Evolutionary conservation across 2,888 invertebrate genomes (phyloP), one percentile per base, ranked within the genome.

Genomic region (Psylliodes chrysocephalus): DNA sequence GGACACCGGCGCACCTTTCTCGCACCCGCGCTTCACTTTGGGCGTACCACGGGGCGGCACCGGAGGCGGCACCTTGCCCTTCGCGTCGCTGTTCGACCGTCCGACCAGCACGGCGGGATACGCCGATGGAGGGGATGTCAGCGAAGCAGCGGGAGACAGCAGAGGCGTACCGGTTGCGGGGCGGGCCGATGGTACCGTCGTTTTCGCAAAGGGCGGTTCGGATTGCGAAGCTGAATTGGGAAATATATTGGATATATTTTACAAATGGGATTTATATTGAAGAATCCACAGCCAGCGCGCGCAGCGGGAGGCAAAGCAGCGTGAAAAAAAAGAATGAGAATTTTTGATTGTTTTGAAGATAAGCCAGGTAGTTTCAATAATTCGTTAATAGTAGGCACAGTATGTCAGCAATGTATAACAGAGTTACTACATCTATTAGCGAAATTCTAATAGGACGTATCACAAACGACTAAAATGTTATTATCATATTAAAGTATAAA

Each of bases 41-140:
- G 91, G 91, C 19, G 91, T 91, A 61, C 93, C 93, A 75, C 94
- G 85, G 2, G 94, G 94, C 57, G 94, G 94, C 54, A 95, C 94
- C 17, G 95, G 95, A 57, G 95, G 95, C 40, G 94, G 94, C 38
- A 94, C 89, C 82, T 91, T 91, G 74, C 90, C 87, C 82, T 91
- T 91, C 55, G 83, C 78, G 64, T 84, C 84, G 62, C 80, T 82
- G 60, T 76, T 76, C 67, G 77, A 72, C 73, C 86, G 81, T 76
- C 91, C 90, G 82, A 91, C 91, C 77, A 92, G 84, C 53, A 92
- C 89, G 52, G 91, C 91, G 52, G 92, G 92, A 81, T 91, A 91
- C 55, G 85, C 84, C 51, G 86, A 84, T 1, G 87, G 86, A 56
- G 88, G 87, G 28, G 85, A 80, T 46, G 79, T 79, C 51, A 81